These are phyloP conservation scores for Lingula anatina DNA, from an alignment of 2,888 invertebrate species.

Conservation along the genomic window DNA sequence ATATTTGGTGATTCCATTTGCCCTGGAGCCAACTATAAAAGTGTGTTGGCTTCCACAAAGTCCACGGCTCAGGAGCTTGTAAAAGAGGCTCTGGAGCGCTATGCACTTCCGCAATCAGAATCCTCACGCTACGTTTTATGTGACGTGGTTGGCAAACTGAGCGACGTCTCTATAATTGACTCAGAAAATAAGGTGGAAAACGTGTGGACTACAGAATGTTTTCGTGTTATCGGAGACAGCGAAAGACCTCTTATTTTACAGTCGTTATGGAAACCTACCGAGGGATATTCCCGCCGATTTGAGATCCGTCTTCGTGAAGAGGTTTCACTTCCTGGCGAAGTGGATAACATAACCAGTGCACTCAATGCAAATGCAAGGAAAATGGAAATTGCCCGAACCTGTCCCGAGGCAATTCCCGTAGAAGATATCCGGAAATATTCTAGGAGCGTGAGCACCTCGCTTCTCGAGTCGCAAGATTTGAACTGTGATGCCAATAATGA, in stretches of 20 bases:
- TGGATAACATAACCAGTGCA: conserved; percentile 27
- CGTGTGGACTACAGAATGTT: conserved; percentile 32
- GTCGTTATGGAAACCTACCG: conserved; percentile 42
- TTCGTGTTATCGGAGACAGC: conserved; percentile 27
- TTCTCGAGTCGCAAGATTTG: too few relatives aligned
- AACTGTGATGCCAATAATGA: too few relatives aligned
- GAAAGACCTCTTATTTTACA: conserved; percentile 40
- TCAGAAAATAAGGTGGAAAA: neutral
- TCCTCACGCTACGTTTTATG: conserved; percentile 35
- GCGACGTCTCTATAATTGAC: neutral
- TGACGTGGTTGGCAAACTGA: conserved; percentile 32
- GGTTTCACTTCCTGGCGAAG: too few relatives aligned
- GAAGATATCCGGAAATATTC: neutral
- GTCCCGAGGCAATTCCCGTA: conserved; percentile 28
- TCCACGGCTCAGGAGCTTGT: conserved; percentile 39
- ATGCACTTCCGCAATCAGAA: conserved; percentile 21
- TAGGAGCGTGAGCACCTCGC: conserved; percentile 10
- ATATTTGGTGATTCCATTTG: conserved; percentile 37
- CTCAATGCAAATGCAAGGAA: conserved; percentile 38
- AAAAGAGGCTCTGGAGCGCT: conserved; percentile 40
- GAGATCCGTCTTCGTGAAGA: conserved; percentile 32
- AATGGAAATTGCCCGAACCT: conserved; percentile 33
- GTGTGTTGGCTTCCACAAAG: conserved; percentile 35
- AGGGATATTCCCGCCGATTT: conserved; percentile 37
- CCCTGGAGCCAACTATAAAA: conserved; percentile 42